Base-by-base conservation (phyloP, 2,797 vertebrate genomes). In the Enteromius treurensis region DNA sequence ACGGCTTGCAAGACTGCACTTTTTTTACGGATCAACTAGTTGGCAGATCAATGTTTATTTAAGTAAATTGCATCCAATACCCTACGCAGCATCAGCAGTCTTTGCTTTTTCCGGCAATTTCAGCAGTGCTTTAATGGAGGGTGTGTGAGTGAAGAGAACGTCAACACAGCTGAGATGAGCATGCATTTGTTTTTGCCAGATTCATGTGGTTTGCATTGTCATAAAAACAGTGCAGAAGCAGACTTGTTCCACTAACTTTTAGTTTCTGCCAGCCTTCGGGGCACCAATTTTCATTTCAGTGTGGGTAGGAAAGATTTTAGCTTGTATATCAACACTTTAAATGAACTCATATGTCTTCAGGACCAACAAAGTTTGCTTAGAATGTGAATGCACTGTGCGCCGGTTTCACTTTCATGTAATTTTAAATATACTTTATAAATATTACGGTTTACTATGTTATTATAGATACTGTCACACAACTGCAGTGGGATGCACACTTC, bases 121-220 rank as follows among this genome's bases (percentile, higher is more conserved):
- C 74, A 60, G 74, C 74, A 17, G 23, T 26, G 34, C 32, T 76
- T 60, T 60, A 76, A 60, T 76, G 74, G 34, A 19, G 4, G 15
- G 15, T 26, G n/a, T 58, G 8, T 13, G 74, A 26, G 34, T 26
- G n/a, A 42, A 58, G 6, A 26, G 34, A 76, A 19, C 13, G 0
- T 60, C 53, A 14, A 60, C 74, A 60, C 34, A 76, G 53, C 53
- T 40, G 21, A 75, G 32, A 75, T 69, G 78, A 79, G 47, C 21
- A 53, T 23, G 42, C 37, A 51, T 65, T 26, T 76, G 71, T 67
- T 82, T 67, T 67, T 42, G n/a, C n/a, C 53, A 76, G 53, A 76
- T 76, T 76, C n/a, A 42, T 42, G 53, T 42, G 74, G 74, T 26
- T 60, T 60, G 53, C 53, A 60, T 26, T 76, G 55, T 76, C 34